Base-by-base conservation (phyloP, 2,888 invertebrate genomes). In the Caenorhabditis sp. region DNA sequence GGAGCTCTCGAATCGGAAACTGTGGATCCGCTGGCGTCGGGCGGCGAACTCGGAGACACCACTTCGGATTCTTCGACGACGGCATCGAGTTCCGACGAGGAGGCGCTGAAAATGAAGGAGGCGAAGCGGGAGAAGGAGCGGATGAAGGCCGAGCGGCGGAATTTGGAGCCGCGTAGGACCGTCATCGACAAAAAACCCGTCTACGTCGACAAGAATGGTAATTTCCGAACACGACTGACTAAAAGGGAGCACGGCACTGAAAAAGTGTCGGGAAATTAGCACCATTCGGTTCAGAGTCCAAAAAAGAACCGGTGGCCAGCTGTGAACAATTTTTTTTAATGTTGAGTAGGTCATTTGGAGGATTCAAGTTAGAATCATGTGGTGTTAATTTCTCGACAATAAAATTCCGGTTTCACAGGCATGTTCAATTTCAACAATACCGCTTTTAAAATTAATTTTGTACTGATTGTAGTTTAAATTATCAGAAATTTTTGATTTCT, bases 111-210 rank as follows among this genome's bases (percentile, higher is more conserved):
- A 17, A 37, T 22, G 13, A 50, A 61, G 15, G 27, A 32, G 22
- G 55, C 41, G 9, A 50, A 27, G 32, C 45, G 68, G 15, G 74
- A 74, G 37, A 66, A 66, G 22, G 22, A 32, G 20, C 20, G 66
- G 43, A 74, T 74, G 74, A 59, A 53, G 39, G 52, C 53, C 6
- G 48, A 32, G 26, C 43, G 32, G 52, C 59, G 63, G 20, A 56
- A 46, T 35, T 3, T 45, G n/a, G 26, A 53, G 24, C 63, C 62
- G 26, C 63, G 75, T 24, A 53, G 46, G 32, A 53, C 50, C 6
- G 58, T 55, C n/a, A n/a, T n/a, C 0, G 45, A 58, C 0, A 56
- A 63, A 15, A 70, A 70, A 20, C 68, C 70, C 7, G 24, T 52
- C 37, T 68, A 70, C 55, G 75, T 68, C 6, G 46, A 37, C 37